Percentiles rank a stretch among this genome's conserved stretches.
Conservation (phyloP, 2,113 vertebrate species). For the Gymnarchus niloticus region DNA sequence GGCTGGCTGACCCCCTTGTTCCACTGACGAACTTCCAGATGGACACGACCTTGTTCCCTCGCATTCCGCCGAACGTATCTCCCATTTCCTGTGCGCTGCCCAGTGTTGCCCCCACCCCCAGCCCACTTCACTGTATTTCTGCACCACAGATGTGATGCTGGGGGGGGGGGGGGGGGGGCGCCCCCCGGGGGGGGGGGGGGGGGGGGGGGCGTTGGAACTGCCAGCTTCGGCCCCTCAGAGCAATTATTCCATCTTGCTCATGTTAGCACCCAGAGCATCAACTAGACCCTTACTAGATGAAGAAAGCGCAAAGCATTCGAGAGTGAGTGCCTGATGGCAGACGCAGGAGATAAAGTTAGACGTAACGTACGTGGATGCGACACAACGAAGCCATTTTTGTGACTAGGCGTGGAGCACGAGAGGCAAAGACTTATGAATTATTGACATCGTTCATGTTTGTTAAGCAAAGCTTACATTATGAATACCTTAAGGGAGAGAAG, state of each 20-base stretch:
- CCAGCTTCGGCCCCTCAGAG: slow-evolving; percentile 54
- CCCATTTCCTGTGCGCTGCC: slow-evolving; percentile 26
- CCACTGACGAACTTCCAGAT: slow-evolving; percentile 36
- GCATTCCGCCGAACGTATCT: slow-evolving; percentile 44
- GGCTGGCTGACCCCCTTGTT: slow-evolving; percentile 18
- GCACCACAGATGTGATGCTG: slow-evolving; percentile 15
- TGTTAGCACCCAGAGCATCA: background rate
- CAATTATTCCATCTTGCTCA: background rate
- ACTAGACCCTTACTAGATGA: background rate
- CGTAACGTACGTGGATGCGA: background rate
- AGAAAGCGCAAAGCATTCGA: background rate
- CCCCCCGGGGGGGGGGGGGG: no score
- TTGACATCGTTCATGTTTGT: slow-evolving; percentile 19
- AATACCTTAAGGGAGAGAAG: slow-evolving; percentile 10
- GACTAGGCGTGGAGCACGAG: background rate
- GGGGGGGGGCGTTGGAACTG: slow-evolving; percentile 43
- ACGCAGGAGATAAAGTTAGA: background rate
- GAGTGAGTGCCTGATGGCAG: background rate
- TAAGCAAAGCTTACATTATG: slow-evolving; percentile 19
- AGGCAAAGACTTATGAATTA: background rate
- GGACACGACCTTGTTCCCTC: slow-evolving; percentile 60
- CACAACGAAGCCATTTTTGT: background rate
- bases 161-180: slow-evolving; percentile 11
- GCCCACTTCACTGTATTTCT: background rate
- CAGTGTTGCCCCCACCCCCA: slow-evolving; percentile 16